Evolutionary conservation across 2,888 invertebrate genomes (phyloP).

Genomic region (Drosophila lacicola): DNA sequence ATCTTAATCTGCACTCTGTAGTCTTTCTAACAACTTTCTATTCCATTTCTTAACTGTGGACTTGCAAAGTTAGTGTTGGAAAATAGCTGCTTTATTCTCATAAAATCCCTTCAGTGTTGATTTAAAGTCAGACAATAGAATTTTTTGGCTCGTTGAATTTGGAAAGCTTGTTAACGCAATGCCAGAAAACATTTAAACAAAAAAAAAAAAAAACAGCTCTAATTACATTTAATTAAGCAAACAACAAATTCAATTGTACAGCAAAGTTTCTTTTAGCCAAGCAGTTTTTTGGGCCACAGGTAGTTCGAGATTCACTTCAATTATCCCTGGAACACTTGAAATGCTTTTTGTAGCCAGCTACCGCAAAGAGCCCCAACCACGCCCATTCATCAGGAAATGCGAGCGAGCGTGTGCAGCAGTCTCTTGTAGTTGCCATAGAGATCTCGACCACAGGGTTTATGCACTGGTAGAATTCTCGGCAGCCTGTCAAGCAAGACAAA

Average conservation of each 20-base stretch:
- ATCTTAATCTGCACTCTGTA: too few species aligned
- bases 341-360: not conserved
- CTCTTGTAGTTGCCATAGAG: not conserved
- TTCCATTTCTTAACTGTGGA: too few species aligned
- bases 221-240: conserved; percentile 2
- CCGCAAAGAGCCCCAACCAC: too few species aligned
- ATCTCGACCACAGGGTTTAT: not conserved
- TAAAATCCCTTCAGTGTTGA: not conserved
- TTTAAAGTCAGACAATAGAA: not conserved
- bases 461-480: not conserved
- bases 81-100: not conserved
- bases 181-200: not conserved
- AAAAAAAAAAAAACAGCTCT: not conserved
- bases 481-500: conserved; percentile 13
- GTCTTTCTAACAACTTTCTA: too few species aligned
- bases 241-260: not conserved
- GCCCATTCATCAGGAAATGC: too few species aligned
- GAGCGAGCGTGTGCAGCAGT: not conserved
- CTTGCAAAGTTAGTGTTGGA: too few species aligned
- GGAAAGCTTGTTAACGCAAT: not conserved
- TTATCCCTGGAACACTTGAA: conserved; percentile 2
- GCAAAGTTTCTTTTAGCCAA: not conserved
- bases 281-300: not conserved
- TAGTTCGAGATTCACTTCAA: not conserved
- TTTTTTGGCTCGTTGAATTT: too few species aligned